Percentiles rank a stretch among this genome's conserved stretches.
phyloP scores from a whole-genome alignment of 2,113 vertebrate genomes.

The Pseudorhombus dupliciocellatus region DNA sequence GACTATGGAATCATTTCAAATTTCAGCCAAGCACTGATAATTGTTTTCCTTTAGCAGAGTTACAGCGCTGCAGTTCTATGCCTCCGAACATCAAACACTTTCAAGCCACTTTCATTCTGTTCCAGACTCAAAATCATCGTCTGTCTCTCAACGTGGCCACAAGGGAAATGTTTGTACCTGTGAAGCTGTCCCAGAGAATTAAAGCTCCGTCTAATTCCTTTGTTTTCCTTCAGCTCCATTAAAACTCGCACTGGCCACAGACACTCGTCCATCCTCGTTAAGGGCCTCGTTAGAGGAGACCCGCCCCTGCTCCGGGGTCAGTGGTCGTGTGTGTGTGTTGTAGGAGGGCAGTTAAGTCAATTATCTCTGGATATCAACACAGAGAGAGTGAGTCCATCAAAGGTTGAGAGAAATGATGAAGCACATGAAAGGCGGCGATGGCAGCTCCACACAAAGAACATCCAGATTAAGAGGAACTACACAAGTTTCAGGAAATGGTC shows the following conservation, averaged over 20 bases:
- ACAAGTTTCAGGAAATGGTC: no score
- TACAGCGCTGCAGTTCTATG: no score
- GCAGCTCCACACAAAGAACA: slow-evolving; percentile 4
- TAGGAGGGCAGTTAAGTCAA: slow-evolving; percentile 58
- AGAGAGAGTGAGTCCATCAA: slow-evolving; percentile 39
- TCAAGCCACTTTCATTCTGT: no score
- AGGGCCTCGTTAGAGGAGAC: slow-evolving; percentile 21
- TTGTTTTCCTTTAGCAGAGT: no score
- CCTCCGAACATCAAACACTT: no score
- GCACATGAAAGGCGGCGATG: slow-evolving; percentile 18
- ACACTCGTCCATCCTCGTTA: slow-evolving; percentile 52
- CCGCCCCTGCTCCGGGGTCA: slow-evolving; percentile 7
- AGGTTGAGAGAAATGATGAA: slow-evolving; percentile 64
- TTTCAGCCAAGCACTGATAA: no score
- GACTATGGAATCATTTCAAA: no score
- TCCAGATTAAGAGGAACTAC: not conserved
- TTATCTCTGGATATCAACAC: slow-evolving; percentile 63
- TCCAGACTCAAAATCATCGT: not conserved
- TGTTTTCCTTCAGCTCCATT: not conserved
- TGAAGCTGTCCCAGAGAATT: not conserved
- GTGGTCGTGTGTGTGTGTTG: not conserved
- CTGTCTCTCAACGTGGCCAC: no score
- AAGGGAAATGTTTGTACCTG: no score
- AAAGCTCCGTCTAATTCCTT: not conserved
- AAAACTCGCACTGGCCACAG: no score